A percentile compares a stretch with the other conserved stretches of the same genome.
Conservation (phyloP, 2,888 invertebrate species). For the Hylaea fasciaria region DNA sequence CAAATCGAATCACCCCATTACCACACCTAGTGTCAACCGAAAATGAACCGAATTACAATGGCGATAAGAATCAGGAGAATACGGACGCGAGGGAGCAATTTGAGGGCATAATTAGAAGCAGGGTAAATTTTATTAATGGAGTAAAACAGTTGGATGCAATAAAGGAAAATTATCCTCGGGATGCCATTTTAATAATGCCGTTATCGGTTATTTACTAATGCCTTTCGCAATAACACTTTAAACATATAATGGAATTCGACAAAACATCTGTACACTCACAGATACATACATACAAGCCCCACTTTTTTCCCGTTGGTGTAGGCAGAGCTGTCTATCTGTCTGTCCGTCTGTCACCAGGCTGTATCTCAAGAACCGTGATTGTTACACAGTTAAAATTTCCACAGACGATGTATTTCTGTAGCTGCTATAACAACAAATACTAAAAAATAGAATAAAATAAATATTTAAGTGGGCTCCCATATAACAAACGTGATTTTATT, state of each 20-base stretch:
- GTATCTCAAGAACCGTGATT: too few relatives aligned
- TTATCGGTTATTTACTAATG: conserved; percentile 20
- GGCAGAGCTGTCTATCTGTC: too few relatives aligned
- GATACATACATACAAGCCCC: too few relatives aligned
- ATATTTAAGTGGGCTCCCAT: too few relatives aligned
- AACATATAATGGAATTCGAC: not conserved
- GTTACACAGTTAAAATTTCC: too few relatives aligned
- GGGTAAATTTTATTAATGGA: conserved; percentile 61
- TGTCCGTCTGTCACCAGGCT: too few relatives aligned
- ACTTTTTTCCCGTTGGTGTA: too few relatives aligned
- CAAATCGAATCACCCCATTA: conserved; percentile 58
- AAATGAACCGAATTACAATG: conserved; percentile 40
- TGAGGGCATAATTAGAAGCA: conserved; percentile 60
- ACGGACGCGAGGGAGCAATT: conserved; percentile 29
- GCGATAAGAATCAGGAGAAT: conserved; percentile 36
- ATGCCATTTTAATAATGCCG: conserved; percentile 26
- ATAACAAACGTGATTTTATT: too few relatives aligned
- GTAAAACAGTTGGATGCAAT: conserved; percentile 63
- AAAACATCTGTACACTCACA: too few relatives aligned
- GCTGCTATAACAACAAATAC: not conserved
- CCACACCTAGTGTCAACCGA: conserved; percentile 35
- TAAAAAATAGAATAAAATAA: too few relatives aligned
- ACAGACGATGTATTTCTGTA: too few relatives aligned
- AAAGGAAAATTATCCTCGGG: conserved; percentile 54
- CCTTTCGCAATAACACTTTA: conserved; percentile 10